A percentile compares a stretch with the other conserved stretches of the same genome.
Conservation (phyloP, 2,113 vertebrate species). For the Entomyzon cyanotis region DNA sequence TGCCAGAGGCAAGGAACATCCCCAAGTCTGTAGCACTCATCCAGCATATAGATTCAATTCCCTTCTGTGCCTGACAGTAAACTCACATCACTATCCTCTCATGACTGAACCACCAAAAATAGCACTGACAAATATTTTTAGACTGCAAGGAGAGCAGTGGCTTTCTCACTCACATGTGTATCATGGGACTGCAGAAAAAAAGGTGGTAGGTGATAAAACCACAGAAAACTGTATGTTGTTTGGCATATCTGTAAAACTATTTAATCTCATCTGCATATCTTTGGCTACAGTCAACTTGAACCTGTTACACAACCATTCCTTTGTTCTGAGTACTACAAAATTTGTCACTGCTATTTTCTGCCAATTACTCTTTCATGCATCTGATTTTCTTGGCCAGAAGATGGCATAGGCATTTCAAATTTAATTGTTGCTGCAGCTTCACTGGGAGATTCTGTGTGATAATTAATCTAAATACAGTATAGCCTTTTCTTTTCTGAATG, state of each 20-base stretch:
- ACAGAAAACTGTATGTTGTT: background rate
- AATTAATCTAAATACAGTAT: background rate
- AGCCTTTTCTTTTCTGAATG: background rate
- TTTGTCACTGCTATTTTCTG: background rate
- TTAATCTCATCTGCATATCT: background rate
- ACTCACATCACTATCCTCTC: conserved; percentile 20
- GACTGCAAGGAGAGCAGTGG: background rate
- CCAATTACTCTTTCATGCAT: background rate
- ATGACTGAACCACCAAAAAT: conserved; percentile 10
- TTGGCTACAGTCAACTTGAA: background rate
- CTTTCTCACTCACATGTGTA: background rate
- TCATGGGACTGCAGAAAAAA: background rate
- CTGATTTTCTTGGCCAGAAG: conserved; percentile 47
- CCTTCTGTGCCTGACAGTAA: conserved; percentile 17
- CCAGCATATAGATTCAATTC: conserved; percentile 8
- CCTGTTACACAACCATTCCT: background rate
- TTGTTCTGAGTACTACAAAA: background rate
- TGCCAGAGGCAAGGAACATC: conserved; percentile 12
- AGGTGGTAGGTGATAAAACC: background rate
- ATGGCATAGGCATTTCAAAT: conserved; percentile 56
- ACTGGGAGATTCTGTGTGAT: background rate
- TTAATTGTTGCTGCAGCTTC: conserved; percentile 11
- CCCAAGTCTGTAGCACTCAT: background rate
- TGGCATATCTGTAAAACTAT: background rate
- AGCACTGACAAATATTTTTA: conserved; percentile 44